phyloP scores from a whole-genome alignment of 2,113 vertebrate genomes.

The Halcyon malimbica region DNA sequence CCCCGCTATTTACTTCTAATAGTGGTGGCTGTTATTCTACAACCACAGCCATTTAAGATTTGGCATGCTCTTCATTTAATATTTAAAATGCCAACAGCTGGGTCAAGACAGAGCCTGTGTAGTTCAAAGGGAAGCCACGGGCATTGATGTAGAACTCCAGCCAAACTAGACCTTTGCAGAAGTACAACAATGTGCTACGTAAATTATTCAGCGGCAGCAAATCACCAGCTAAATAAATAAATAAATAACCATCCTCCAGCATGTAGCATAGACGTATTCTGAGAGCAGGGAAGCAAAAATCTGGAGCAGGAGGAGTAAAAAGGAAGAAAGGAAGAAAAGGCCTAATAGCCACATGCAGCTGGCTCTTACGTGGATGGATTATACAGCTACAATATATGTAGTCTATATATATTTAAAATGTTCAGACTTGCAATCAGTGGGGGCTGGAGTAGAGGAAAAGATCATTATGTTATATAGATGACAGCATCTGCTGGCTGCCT shows the following conservation, averaged over 20 bases:
- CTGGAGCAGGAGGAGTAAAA: background rate
- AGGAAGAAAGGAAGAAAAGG: background rate
- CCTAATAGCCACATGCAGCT: background rate
- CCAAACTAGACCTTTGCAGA: background rate
- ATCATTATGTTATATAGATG: background rate
- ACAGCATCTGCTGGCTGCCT: conserved; percentile 42
- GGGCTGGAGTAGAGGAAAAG: background rate
- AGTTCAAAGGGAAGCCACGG: background rate
- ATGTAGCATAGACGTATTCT: background rate
- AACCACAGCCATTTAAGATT: background rate
- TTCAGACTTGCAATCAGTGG: background rate
- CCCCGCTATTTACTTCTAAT: background rate
- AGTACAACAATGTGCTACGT: background rate
- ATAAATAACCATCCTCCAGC: background rate
- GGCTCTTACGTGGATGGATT: background rate
- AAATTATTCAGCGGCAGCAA: background rate
- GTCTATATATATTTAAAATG: background rate
- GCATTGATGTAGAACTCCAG: background rate
- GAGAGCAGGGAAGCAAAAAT: background rate
- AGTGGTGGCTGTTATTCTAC: background rate
- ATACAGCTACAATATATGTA: background rate
- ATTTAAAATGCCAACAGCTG: background rate
- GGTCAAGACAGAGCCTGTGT: background rate
- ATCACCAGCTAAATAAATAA: background rate
- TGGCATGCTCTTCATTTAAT: background rate